Conservation (phyloP, 2,797 vertebrate genomes). For the Sitta carolinensis region DNA sequence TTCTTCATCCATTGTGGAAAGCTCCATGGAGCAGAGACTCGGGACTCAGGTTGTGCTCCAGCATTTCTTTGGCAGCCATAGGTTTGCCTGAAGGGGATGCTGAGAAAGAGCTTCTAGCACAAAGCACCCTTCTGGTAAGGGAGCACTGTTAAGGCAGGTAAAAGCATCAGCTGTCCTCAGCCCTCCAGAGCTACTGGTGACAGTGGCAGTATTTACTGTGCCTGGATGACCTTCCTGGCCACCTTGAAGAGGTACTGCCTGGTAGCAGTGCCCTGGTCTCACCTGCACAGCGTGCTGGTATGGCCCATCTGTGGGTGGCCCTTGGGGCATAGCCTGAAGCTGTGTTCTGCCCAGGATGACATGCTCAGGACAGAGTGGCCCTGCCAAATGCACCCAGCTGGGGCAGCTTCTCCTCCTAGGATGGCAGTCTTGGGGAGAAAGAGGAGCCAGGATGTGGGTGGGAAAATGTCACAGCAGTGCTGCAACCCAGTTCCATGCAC, state of each 20-base stretch:
- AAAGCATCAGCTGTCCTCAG: background rate
- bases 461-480: background rate
- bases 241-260: background rate
- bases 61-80: background rate
- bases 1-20: background rate
- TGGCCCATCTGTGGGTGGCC: background rate
- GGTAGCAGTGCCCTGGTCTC: background rate
- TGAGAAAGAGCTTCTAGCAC: background rate
- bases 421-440: background rate
- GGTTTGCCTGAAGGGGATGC: background rate
- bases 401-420: background rate
- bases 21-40: background rate
- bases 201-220: background rate
- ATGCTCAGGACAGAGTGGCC: background rate
- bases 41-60: background rate
- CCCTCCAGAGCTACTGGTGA: background rate
- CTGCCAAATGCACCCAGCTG: background rate
- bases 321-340: background rate
- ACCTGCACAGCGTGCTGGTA: background rate
- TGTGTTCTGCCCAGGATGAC: background rate
- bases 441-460: background rate
- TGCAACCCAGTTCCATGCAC: background rate
- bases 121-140: background rate
- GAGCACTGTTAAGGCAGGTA: background rate
- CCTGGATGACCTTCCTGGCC: background rate